Base-by-base conservation (phyloP, 1,140 invertebrate genomes). In the Limonius californicus region DNA sequence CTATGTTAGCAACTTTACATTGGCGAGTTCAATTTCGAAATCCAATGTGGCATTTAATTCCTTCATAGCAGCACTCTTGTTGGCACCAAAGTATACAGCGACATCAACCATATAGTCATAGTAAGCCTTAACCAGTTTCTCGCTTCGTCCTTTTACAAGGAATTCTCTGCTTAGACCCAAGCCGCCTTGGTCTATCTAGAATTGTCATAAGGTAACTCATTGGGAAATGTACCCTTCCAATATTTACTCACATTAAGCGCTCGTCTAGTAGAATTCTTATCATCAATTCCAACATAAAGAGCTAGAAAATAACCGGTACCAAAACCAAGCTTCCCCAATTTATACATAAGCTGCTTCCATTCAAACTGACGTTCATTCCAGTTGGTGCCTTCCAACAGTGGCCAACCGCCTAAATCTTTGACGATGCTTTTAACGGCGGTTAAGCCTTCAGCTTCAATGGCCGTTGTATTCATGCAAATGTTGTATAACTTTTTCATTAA, bases 21-120 rank as follows among this genome's bases (percentile, higher is more conserved):
- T 95, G 12, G 94, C 94, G 35, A 99, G 80, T 64, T 87, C 82
- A n/a, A 94, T 94, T 82, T 99, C 96, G 71, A 99, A 98, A 14
- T 90, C 79, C 0, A 99, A 80, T 0, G 94, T 91, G 54, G 92
- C 87, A 15, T 81, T 83, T 42, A 98, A 81, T 71, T 97, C 91
- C 6, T 79, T 76, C 57, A 81, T 75, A 0, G 94, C 94, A 12
- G 73, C 74, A 0, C 78, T 72, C 61, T 79, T 84, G 16, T 95
- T 79, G 2, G 92, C 91, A 12, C 96, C 96, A 27, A 98, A 83
- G 1, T 96, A 80, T 0, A 88, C 84, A 0, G 95, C 91, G 50
- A 97, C 88, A 66, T 94, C 90, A 0, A 93, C 87, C 88, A 91
- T 90, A 70, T 92, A 94, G 0, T 85, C 83, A 64, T 89, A 89